A percentile compares a stretch with the other conserved stretches of the same genome.
Conservation (phyloP, 2,888 invertebrate species). For the Epinotia bilunana region DNA sequence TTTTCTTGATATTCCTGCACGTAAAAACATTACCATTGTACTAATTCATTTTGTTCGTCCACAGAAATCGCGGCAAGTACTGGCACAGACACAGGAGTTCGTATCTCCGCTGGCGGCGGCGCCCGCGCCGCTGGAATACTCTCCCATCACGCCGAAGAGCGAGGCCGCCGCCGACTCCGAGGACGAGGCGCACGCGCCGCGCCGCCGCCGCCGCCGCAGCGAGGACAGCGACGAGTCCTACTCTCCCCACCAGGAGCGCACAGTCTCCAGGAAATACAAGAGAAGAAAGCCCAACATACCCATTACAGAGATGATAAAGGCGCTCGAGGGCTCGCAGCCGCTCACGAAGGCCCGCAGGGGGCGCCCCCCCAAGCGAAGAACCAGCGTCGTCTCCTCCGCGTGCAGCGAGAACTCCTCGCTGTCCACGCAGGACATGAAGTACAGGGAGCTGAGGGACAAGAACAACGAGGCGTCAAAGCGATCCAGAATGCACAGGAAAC, state of each 20-base stretch:
- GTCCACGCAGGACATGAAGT: slow-evolving; percentile 80
- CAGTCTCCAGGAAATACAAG: slow-evolving; percentile 66
- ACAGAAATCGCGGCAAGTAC: slow-evolving; percentile 55
- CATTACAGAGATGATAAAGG: slow-evolving; percentile 75
- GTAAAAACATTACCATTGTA: background rate
- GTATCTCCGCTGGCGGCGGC: slow-evolving; percentile 26
- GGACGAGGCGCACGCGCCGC: slow-evolving; percentile 64
- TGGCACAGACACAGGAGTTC: slow-evolving; percentile 22
- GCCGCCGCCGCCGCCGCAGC: slow-evolving; percentile 65
- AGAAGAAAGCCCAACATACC: slow-evolving; percentile 72
- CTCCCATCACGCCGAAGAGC: slow-evolving; percentile 74
- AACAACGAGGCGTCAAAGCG: slow-evolving; percentile 92
- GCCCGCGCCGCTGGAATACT: slow-evolving; percentile 63
- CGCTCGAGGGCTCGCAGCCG: slow-evolving; percentile 72
- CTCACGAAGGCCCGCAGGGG: slow-evolving; percentile 77
- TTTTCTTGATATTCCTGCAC: too few relatives aligned
- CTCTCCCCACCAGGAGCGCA: slow-evolving; percentile 67
- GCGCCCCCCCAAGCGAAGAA: slow-evolving; percentile 82
- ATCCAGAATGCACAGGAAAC: slow-evolving; percentile 89
- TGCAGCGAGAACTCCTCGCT: slow-evolving; percentile 76
- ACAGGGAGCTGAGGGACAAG: slow-evolving; percentile 89
- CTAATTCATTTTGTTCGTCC: slow-evolving; percentile 48
- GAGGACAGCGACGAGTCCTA: slow-evolving; percentile 80
- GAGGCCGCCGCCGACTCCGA: slow-evolving; percentile 75
- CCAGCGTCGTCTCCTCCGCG: slow-evolving; percentile 74